A percentile compares a stretch with the other conserved stretches of the same genome.
phyloP scores from a whole-genome alignment of 2,113 vertebrate species.

The Steatornis caripensis region DNA sequence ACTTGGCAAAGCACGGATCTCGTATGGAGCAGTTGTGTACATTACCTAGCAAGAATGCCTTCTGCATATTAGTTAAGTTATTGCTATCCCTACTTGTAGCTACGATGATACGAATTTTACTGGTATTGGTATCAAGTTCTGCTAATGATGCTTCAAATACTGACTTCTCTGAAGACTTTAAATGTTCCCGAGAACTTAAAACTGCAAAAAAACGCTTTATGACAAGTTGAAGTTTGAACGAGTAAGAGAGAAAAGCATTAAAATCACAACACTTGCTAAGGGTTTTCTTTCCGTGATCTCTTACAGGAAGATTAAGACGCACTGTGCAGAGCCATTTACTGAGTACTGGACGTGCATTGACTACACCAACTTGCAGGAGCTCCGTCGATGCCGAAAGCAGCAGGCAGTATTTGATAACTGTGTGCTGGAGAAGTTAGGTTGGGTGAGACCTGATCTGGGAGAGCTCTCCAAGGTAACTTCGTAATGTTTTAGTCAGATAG shows the following conservation, averaged over 20 bases:
- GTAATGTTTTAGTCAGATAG: accelerated
- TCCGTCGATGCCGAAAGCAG: slow-evolving; percentile 85
- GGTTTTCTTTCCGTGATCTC: not conserved
- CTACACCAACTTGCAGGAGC: slow-evolving; percentile 72
- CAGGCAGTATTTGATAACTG: slow-evolving; percentile 90
- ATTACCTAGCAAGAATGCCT: not conserved
- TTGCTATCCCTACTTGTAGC: not conserved
- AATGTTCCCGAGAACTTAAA: not conserved
- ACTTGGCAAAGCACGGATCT: not conserved
- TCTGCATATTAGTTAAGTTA: accelerated
- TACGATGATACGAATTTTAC: accelerated
- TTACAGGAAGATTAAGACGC: slow-evolving; percentile 86
- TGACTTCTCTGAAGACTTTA: not conserved
- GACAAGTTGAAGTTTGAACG: not conserved
- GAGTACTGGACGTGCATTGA: slow-evolving; percentile 97
- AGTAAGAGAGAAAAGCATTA: not conserved
- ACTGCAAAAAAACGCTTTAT: accelerated
- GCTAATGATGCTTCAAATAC: not conserved
- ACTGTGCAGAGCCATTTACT: slow-evolving; percentile 92
- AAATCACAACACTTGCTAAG: accelerated
- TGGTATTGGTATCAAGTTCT: not conserved
- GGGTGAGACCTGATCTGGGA: slow-evolving; percentile 90
- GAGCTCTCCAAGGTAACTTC: slow-evolving; percentile 90
- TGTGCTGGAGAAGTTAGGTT: slow-evolving; percentile 93
- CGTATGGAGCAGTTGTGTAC: accelerated